Evolutionary conservation across 2,113 vertebrate species (phyloP).

Genomic region (Catagonus wagneri): DNA sequence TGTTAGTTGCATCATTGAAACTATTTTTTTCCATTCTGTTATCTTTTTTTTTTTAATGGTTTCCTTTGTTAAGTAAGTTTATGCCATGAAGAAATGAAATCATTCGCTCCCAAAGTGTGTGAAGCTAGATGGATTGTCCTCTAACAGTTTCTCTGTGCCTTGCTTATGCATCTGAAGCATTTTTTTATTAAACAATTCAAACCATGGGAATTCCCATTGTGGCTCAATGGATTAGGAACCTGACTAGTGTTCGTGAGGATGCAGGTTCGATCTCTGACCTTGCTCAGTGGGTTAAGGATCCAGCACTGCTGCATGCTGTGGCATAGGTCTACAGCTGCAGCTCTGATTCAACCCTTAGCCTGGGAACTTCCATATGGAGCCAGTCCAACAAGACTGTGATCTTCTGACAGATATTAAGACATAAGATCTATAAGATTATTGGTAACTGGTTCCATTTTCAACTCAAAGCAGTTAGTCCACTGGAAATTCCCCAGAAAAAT

Average conservation of each 20-base stretch:
- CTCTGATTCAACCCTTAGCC: too few species aligned
- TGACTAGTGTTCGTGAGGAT: too few species aligned
- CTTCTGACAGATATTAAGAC: not conserved
- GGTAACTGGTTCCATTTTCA: not conserved
- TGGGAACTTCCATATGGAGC: not conserved
- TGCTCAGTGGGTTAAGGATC: too few species aligned
- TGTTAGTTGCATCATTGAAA: too few species aligned
- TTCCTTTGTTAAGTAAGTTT: not conserved
- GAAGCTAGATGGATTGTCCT: not conserved
- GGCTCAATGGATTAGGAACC: too few species aligned
- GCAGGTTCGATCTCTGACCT: too few species aligned
- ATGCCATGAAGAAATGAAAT: not conserved
- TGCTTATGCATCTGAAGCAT: not conserved
- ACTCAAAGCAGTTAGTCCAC: not conserved
- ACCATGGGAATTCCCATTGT: not conserved
- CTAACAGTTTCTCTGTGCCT: not conserved
- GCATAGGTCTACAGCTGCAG: too few species aligned
- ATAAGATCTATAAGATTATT: not conserved
- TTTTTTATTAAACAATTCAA: conserved; percentile 20
- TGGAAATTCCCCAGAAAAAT: not conserved
- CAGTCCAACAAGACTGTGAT: not conserved
- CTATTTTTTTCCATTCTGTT: too few species aligned
- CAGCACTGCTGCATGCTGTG: too few species aligned
- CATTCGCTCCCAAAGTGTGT: not conserved
- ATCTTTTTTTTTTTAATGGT: too few species aligned